phyloP scores from a whole-genome alignment of 2,888 invertebrate genomes.

The Harmothoe impar region DNA sequence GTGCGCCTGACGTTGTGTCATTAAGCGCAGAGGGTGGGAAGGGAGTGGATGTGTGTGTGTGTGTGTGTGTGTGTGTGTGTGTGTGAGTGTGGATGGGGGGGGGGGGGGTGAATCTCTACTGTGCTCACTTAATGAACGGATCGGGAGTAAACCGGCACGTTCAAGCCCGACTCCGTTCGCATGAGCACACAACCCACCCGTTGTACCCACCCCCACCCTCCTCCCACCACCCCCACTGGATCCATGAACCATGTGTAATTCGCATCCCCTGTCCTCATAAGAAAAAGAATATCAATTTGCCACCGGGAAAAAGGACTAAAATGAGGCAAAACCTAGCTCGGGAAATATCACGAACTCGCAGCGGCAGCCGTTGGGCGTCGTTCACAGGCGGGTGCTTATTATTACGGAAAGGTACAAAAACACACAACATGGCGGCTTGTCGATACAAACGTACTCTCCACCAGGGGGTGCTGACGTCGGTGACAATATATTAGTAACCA shows the following conservation, averaged over 20 bases:
- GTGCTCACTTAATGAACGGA: conserved; percentile 19
- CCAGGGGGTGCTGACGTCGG: neutral
- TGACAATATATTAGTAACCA: neutral
- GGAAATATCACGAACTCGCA: conserved; percentile 22
- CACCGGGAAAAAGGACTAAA: neutral
- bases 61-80: no score
- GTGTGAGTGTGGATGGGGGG: no score
- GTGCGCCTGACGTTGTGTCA: neutral
- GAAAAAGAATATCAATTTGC: conserved; percentile 42
- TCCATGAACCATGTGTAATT: conserved; percentile 29
- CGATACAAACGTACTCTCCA: neutral
- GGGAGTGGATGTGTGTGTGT: no score
- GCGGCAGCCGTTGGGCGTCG: neutral
- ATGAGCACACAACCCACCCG: neutral
- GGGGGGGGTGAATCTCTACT: neutral
- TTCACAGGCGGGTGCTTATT: conserved; percentile 12
- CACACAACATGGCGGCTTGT: neutral
- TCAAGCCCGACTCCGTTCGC: neutral
- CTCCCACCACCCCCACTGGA: neutral
- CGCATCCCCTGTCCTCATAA: neutral
- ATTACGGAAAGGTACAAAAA: conserved; percentile 13
- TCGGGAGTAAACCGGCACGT: neutral
- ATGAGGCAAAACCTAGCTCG: neutral
- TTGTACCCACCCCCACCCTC: neutral
- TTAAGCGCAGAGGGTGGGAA: neutral